Evolutionary conservation across 2,797 vertebrate genomes (phyloP).

Genomic region (Anguilla anguilla): DNA sequence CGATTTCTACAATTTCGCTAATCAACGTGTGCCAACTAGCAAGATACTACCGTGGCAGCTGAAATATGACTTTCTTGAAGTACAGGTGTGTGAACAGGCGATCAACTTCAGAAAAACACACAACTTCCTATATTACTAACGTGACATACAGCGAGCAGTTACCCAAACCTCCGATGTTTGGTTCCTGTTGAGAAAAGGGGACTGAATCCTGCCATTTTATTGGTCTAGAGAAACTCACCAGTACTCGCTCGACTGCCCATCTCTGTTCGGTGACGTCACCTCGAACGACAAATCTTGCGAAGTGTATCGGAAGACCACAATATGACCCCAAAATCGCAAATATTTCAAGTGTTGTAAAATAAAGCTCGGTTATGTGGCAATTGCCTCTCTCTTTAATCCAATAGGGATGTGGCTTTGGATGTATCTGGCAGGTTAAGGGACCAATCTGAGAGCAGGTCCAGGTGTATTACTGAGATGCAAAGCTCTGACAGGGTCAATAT

Average conservation of each 20-base stretch:
- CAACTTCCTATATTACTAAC: not conserved
- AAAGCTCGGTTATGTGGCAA: not conserved
- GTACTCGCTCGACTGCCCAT: conserved; percentile 73
- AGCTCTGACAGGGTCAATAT: not conserved
- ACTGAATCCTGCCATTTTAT: conserved; percentile 63
- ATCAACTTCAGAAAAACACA: not conserved
- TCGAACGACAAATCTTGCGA: not conserved
- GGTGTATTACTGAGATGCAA: conserved; percentile 5
- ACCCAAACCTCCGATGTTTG: not conserved
- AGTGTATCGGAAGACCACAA: not conserved
- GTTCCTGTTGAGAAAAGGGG: not conserved
- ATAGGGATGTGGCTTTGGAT: not conserved
- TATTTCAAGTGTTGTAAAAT: not conserved
- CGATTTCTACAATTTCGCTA: not conserved
- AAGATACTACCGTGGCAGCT: not conserved
- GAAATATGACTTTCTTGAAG: not conserved
- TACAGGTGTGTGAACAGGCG: not conserved
- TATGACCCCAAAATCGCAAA: not conserved
- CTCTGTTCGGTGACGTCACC: conserved; percentile 52
- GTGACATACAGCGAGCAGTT: not conserved
- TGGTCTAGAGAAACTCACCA: conserved; percentile 75
- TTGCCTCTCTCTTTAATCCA: not conserved
- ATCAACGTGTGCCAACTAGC: not conserved
- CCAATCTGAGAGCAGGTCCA: not conserved
- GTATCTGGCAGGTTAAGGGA: conserved; percentile 1